These are phyloP conservation scores for Andrena cerasifolii DNA, from an alignment of 1,140 invertebrate genomes.

Conservation along the genomic window DNA sequence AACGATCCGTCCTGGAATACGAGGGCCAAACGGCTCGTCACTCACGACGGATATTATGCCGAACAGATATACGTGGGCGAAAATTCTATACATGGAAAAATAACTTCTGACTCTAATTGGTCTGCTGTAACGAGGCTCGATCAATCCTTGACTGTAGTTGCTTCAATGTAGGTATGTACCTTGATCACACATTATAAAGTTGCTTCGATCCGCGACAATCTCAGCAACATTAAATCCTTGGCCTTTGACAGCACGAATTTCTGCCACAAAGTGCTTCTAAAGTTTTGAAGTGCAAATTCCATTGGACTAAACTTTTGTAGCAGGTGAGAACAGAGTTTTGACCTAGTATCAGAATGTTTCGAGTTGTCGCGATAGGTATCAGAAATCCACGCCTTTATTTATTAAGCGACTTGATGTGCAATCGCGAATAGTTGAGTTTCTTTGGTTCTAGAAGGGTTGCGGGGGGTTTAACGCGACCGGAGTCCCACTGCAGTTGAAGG, in stretches of 20 bases:
- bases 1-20: slow-evolving; percentile 35
- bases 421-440: background rate
- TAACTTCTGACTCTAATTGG: slow-evolving; percentile 46
- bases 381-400: no score
- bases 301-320: no score
- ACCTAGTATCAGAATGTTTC: no score
- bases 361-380: no score
- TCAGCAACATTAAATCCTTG: no score
- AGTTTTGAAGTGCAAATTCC: no score
- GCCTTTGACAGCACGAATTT: no score
- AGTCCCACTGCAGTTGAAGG: background rate
- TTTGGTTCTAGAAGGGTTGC: background rate
- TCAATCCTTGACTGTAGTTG: background rate
- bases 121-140: slow-evolving; percentile 1
- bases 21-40: slow-evolving; percentile 8
- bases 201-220: no score
- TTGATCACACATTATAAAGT: no score
- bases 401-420: no score
- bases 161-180: background rate
- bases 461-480: background rate
- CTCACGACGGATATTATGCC: slow-evolving; percentile 33
- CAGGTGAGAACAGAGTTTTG: no score
- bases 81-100: slow-evolving; percentile 35
- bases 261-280: no score
- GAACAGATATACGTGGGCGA: slow-evolving; percentile 1